Evolutionary conservation across 2,797 vertebrate genomes (phyloP).

Genomic region (Phrynocephalus forsythii): DNA sequence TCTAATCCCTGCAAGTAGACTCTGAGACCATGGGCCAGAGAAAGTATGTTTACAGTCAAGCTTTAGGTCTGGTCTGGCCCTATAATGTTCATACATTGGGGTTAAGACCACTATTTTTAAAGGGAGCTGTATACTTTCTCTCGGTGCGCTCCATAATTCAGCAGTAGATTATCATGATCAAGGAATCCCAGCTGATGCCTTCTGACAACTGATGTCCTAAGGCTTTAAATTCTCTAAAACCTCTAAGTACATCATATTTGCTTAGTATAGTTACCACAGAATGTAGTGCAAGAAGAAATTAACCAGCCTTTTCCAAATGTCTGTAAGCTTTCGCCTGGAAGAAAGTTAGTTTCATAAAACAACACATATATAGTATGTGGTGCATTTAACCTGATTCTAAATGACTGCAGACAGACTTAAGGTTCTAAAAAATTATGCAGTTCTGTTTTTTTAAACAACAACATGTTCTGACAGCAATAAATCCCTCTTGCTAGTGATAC

Average conservation of each 20-base stretch:
- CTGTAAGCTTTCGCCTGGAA: neutral
- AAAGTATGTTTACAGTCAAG: neutral
- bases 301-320: neutral
- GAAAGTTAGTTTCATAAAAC: neutral
- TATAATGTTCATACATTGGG: neutral
- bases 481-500: neutral
- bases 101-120: neutral
- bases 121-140: neutral
- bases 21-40: neutral
- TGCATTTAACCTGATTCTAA: constrained; percentile 1
- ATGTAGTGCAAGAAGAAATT: neutral
- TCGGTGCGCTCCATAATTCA: neutral
- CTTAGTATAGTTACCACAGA: neutral
- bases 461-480: constrained; percentile 4
- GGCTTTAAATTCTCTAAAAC: constrained; percentile 4
- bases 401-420: neutral
- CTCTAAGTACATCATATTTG: neutral
- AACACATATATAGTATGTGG: neutral
- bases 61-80: neutral
- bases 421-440: neutral
- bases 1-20: neutral
- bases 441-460: neutral
- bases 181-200: neutral
- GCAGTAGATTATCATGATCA: constrained; percentile 1
- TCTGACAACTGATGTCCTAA: neutral